Conservation (phyloP, 2,113 vertebrate species). For the Lepus americanus region DNA sequence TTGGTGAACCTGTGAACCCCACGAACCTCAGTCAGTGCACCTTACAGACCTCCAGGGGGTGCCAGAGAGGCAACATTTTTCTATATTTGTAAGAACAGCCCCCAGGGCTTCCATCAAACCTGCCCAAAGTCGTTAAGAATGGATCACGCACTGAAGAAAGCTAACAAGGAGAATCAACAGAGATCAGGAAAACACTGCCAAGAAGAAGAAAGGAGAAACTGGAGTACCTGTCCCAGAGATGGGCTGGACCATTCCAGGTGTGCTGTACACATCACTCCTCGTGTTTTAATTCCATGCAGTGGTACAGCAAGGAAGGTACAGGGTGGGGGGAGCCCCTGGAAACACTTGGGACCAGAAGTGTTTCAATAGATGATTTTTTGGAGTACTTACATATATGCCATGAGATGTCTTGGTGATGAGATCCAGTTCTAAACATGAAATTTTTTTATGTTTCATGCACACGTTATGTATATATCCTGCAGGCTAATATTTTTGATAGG, state of each 20-base stretch:
- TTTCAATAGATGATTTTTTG: neutral
- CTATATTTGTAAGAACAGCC: neutral
- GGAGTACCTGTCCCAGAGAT: fast-evolving
- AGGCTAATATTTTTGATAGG: too few relatives aligned
- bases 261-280: neutral
- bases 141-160: neutral
- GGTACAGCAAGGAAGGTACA: neutral
- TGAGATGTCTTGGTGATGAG: neutral
- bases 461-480: neutral
- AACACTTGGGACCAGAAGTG: too few relatives aligned
- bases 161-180: neutral
- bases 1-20: neutral
- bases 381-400: neutral
- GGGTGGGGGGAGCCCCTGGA: too few relatives aligned
- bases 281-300: neutral
- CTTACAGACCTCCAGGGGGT: neutral
- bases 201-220: neutral
- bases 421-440: neutral
- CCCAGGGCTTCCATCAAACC: neutral
- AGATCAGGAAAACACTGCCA: neutral
- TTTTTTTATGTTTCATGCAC: neutral
- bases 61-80: neutral
- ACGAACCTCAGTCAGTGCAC: neutral
- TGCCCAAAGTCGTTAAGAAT: neutral
- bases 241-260: neutral